These are phyloP conservation scores for Brevimyrus niger DNA, from an alignment of 2,113 vertebrate genomes.

Conservation along the genomic window DNA sequence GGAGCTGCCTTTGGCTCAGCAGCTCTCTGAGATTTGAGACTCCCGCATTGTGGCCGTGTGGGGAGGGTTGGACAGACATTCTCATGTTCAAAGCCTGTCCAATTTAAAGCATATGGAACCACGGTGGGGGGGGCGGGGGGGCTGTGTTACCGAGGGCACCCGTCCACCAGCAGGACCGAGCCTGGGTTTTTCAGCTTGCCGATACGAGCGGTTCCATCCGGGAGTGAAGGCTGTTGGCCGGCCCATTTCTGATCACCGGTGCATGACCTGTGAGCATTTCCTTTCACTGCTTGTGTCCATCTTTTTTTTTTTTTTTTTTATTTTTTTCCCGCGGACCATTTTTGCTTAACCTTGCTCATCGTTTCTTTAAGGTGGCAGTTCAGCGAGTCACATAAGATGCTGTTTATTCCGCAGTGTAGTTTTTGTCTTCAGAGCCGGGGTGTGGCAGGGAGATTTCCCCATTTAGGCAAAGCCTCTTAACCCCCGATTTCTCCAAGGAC, in stretches of 20 bases:
- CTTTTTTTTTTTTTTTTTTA: not conserved
- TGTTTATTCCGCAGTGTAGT: not conserved
- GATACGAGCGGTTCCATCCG: not conserved
- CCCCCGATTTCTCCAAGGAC: not conserved
- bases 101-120: conserved; percentile 4
- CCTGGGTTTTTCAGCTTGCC: not conserved
- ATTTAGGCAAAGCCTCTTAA: not conserved
- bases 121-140: not conserved
- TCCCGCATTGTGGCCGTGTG: not conserved
- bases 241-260: not conserved
- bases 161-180: not conserved
- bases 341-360: not conserved
- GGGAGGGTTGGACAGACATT: not conserved
- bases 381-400: not conserved
- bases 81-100: not conserved
- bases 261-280: not conserved
- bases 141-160: not conserved
- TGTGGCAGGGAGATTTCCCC: not conserved
- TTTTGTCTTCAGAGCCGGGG: not conserved
- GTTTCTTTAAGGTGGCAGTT: not conserved
- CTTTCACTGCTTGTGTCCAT: not conserved
- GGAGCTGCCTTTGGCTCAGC: not conserved
- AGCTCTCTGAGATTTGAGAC: not conserved
- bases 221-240: not conserved
- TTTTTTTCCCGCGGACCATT: not conserved